These are phyloP conservation scores for Pterocles gutturalis DNA, from an alignment of 2,113 vertebrate genomes.

Conservation along the genomic window DNA sequence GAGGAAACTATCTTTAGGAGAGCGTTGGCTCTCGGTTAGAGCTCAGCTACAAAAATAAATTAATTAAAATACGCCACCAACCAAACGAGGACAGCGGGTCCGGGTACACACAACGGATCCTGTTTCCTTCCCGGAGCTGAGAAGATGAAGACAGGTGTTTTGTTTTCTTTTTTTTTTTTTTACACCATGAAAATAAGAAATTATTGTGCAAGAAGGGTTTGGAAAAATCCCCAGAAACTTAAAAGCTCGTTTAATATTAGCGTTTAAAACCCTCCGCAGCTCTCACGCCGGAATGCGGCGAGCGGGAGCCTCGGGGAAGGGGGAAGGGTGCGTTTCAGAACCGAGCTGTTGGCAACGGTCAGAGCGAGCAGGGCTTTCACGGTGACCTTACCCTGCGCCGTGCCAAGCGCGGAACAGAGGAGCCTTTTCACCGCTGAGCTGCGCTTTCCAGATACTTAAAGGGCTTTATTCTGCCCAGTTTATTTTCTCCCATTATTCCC, in stretches of 20 bases:
- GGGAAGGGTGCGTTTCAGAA: background rate
- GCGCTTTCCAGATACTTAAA: background rate
- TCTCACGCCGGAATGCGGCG: background rate
- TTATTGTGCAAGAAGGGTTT: background rate
- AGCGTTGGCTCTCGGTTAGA: rapidly evolving
- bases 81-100: background rate
- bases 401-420: constrained; percentile 39
- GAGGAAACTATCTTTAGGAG: background rate
- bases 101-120: rapidly evolving
- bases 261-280: background rate
- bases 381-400: background rate
- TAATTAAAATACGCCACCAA: too few relatives aligned
- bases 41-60: rapidly evolving
- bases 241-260: background rate
- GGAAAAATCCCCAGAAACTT: background rate
- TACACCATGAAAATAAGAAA: background rate
- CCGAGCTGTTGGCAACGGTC: background rate
- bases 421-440: background rate
- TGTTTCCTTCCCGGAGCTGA: background rate
- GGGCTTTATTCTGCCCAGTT: background rate
- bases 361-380: background rate
- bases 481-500: background rate
- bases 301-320: background rate
- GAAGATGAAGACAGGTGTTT: too few relatives aligned
- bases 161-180: background rate